A percentile compares a stretch with the other conserved stretches of the same genome.
These are phyloP conservation scores for Trisateles emortualis DNA, from an alignment of 2,888 invertebrate genomes.

Conservation along the genomic window DNA sequence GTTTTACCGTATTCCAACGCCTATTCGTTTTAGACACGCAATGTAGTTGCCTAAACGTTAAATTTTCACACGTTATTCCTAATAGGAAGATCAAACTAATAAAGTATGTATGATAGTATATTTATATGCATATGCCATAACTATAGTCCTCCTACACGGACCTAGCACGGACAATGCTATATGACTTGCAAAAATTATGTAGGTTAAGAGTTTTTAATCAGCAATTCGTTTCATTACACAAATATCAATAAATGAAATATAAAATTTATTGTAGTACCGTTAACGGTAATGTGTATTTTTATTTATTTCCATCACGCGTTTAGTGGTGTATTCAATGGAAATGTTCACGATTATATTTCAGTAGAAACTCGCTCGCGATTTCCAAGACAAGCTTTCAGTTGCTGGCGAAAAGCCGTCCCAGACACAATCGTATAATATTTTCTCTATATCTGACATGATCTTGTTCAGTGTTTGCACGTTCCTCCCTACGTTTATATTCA, in stretches of 20 bases:
- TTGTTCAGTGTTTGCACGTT: slow-evolving; percentile 42
- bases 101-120: too few relatives aligned
- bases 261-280: neutral
- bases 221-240: neutral
- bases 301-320: neutral
- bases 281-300: neutral
- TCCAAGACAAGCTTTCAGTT: slow-evolving; percentile 68
- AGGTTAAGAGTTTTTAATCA: too few relatives aligned
- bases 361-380: slow-evolving; percentile 53
- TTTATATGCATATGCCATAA: too few relatives aligned
- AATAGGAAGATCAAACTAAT: neutral
- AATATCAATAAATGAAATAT: too few relatives aligned
- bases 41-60: neutral
- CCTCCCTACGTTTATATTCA: slow-evolving; percentile 46
- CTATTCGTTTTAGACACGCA: neutral
- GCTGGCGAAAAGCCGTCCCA: slow-evolving; percentile 57
- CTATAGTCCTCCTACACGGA: too few relatives aligned
- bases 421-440: slow-evolving; percentile 45
- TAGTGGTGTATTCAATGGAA: slow-evolving; percentile 54
- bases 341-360: slow-evolving; percentile 56
- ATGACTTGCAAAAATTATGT: too few relatives aligned
- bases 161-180: too few relatives aligned
- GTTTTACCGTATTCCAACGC: neutral
- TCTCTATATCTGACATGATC: slow-evolving; percentile 43
- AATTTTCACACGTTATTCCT: neutral